Conservation (phyloP, 2,888 invertebrate species). For the Mechanitis mazaeus region DNA sequence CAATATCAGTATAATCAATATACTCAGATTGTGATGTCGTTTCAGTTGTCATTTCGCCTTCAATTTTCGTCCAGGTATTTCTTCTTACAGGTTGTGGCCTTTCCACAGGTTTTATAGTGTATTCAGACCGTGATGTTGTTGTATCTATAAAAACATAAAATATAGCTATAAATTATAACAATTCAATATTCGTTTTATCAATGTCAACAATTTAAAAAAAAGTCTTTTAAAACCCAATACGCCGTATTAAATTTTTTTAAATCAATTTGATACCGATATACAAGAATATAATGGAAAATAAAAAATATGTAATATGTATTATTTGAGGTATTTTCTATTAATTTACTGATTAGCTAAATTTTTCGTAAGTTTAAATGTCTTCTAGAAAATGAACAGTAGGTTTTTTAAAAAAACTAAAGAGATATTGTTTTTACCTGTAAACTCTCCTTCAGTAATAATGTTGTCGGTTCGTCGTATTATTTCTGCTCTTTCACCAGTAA, state of each 20-base stretch:
- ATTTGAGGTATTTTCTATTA: too few relatives aligned
- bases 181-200: too few relatives aligned
- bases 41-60: constrained; percentile 83
- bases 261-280: too few relatives aligned
- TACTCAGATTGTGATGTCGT: constrained; percentile 82
- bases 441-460: constrained; percentile 80
- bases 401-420: not conserved
- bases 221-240: too few relatives aligned
- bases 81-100: constrained; percentile 80
- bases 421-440: constrained; percentile 68
- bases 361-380: too few relatives aligned
- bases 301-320: too few relatives aligned
- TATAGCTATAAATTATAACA: constrained; percentile 10
- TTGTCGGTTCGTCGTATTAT: constrained; percentile 81
- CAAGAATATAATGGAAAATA: too few relatives aligned
- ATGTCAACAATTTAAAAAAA: too few relatives aligned
- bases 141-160: constrained; percentile 70
- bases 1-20: constrained; percentile 77
- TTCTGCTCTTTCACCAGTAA: constrained; percentile 79
- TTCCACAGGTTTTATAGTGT: constrained; percentile 81
- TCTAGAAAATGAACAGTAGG: too few relatives aligned
- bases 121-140: constrained; percentile 82
- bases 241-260: too few relatives aligned
- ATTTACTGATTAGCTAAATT: too few relatives aligned
- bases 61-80: constrained; percentile 86